Conservation (phyloP, 2,797 vertebrate species). For the Hephaestus fuliginosus region DNA sequence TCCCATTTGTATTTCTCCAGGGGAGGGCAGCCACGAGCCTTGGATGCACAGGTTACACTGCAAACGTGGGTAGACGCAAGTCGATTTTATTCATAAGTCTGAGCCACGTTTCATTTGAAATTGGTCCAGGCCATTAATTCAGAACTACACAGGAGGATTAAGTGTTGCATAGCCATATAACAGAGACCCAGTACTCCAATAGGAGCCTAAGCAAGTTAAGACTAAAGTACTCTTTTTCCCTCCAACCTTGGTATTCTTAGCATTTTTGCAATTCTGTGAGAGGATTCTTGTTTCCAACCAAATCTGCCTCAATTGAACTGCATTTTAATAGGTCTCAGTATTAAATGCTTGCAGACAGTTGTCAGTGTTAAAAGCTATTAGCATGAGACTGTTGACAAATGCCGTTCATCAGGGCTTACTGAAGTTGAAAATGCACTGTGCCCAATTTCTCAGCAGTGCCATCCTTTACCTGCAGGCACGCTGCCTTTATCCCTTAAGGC, state of each 20-base stretch:
- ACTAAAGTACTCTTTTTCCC: conserved; percentile 14
- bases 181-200: conserved; percentile 7
- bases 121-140: conserved; percentile 55
- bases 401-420: conserved; percentile 28
- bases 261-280: conserved; percentile 16
- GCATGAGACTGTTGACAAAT: conserved; percentile 4
- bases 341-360: conserved; percentile 7
- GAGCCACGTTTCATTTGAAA: conserved; percentile 54
- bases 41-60: conserved; percentile 33
- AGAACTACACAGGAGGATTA: conserved; percentile 44
- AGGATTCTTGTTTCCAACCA: neutral
- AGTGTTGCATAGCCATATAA: conserved; percentile 13
- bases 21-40: conserved; percentile 82
- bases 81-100: conserved; percentile 53
- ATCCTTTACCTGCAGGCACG: conserved; percentile 44
- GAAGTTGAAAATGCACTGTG: conserved; percentile 26
- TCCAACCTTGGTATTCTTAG: conserved; percentile 12
- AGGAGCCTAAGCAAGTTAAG: conserved; percentile 1
- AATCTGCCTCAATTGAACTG: conserved; percentile 1
- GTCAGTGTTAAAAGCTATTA: neutral
- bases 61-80: conserved; percentile 18
- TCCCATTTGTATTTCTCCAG: conserved; percentile 70
- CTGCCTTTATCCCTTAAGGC: conserved; percentile 51
- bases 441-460: conserved; percentile 16
- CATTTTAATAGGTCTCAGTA: neutral